phyloP scores from a whole-genome alignment of 1,140 invertebrate species.

The Nylanderia fulva region DNA sequence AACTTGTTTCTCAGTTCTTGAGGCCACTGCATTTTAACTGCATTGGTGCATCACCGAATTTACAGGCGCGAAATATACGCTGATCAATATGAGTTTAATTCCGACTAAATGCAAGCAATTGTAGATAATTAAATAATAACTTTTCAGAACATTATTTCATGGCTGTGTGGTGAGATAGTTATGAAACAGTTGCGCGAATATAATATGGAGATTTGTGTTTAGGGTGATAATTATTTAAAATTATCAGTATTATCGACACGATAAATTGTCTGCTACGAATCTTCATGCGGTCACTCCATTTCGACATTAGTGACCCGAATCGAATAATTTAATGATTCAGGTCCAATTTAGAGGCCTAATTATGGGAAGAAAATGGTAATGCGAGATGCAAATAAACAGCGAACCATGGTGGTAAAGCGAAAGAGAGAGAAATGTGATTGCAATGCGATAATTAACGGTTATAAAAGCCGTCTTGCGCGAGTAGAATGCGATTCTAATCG shows the following conservation, averaged over 20 bases:
- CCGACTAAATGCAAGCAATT: background rate
- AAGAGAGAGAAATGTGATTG: conserved; percentile 29
- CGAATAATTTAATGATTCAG: conserved; percentile 48
- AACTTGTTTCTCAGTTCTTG: background rate
- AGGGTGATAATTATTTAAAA: background rate
- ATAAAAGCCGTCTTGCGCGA: conserved; percentile 53
- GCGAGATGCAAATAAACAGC: conserved; percentile 41
- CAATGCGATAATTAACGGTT: conserved; percentile 66
- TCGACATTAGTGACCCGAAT: background rate
- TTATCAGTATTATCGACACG: background rate
- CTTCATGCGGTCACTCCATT: conserved; percentile 46
- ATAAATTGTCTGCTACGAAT: background rate
- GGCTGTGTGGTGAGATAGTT: background rate
- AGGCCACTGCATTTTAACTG: background rate
- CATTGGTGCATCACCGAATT: background rate
- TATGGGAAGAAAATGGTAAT: conserved; percentile 9
- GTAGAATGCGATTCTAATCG: background rate
- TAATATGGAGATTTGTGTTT: background rate
- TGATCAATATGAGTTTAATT: background rate
- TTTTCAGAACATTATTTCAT: background rate
- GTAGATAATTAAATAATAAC: conserved; percentile 9
- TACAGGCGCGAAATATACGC: background rate
- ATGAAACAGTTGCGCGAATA: background rate
- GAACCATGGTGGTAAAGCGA: too few relatives aligned
- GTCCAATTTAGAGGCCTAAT: conserved; percentile 45